Percentiles rank a stretch among this genome's conserved stretches.
phyloP scores from a whole-genome alignment of 2,888 invertebrate genomes.

The Tinea trinotella region DNA sequence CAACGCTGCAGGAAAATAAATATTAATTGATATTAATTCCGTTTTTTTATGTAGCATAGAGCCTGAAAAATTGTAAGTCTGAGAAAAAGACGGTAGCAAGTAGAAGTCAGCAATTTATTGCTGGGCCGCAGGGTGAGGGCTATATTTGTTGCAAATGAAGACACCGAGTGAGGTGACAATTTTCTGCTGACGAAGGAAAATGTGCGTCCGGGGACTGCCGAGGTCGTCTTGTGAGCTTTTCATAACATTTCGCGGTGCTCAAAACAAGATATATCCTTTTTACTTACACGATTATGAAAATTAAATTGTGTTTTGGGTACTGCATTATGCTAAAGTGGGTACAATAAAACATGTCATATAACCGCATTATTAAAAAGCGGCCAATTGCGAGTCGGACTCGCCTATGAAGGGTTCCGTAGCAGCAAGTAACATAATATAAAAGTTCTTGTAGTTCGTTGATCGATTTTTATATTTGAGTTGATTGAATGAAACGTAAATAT shows the following conservation, averaged over 20 bases:
- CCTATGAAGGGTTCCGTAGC: too few species aligned
- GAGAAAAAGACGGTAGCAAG: slow-evolving; percentile 45
- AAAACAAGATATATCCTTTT: neutral
- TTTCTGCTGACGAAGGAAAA: slow-evolving; percentile 52
- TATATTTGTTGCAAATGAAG: slow-evolving; percentile 70
- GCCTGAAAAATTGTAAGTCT: slow-evolving; percentile 58
- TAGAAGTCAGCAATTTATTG: slow-evolving; percentile 66
- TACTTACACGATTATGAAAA: neutral
- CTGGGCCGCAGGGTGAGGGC: slow-evolving; percentile 39
- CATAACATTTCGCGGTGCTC: neutral
- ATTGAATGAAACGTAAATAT: too few species aligned
- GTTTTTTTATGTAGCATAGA: slow-evolving; percentile 55
- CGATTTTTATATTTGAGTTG: too few species aligned
- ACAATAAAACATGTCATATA: too few species aligned
- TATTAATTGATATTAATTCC: slow-evolving; percentile 26
- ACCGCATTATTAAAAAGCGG: too few species aligned
- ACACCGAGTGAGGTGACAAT: slow-evolving; percentile 60
- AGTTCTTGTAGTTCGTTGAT: too few species aligned
- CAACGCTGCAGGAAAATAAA: neutral
- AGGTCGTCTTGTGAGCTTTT: neutral
- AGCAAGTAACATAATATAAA: too few species aligned
- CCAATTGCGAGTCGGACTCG: too few species aligned
- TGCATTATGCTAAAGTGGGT: too few species aligned
- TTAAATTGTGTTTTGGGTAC: neutral
- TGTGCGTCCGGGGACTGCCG: slow-evolving; percentile 48